A percentile compares a stretch with the other conserved stretches of the same genome.
Evolutionary conservation across 1,140 invertebrate species (phyloP).

Genomic region (Teleogryllus occipitalis): DNA sequence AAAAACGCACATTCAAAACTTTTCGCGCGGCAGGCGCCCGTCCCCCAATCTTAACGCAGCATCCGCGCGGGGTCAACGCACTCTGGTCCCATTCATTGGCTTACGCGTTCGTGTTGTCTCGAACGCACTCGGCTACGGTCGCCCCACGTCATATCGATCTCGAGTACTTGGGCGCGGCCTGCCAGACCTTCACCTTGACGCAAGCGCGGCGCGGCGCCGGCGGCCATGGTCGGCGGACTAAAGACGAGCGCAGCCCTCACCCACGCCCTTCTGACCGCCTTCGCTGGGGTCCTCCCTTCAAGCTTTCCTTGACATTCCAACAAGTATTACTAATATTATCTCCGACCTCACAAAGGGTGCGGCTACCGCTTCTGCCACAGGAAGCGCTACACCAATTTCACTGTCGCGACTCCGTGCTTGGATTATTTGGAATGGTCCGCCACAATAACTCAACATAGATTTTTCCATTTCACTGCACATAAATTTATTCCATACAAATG

Average conservation of each 20-base stretch:
- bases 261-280: too few relatives aligned
- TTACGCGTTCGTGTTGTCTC: conserved; percentile 30
- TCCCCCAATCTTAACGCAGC: too few relatives aligned
- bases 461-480: neutral
- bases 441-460: neutral
- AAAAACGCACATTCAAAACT: too few relatives aligned
- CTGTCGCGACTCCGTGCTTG: too few relatives aligned
- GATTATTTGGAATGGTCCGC: neutral
- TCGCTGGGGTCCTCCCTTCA: too few relatives aligned
- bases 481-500: conserved; percentile 6
- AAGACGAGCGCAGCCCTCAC: too few relatives aligned
- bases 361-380: too few relatives aligned
- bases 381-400: too few relatives aligned
- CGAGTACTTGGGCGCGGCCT: neutral
- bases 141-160: neutral
- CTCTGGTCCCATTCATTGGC: conserved; percentile 26
- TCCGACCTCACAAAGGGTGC: too few relatives aligned
- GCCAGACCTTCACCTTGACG: neutral
- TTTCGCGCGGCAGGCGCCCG: too few relatives aligned
- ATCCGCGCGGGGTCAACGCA: neutral
- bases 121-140: conserved; percentile 27
- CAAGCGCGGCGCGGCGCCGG: neutral
- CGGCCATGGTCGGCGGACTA: neutral
- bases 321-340: too few relatives aligned
- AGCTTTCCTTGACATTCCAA: too few relatives aligned